phyloP scores from a whole-genome alignment of 2,113 vertebrate genomes.

The human (Homo sapiens) region DNA sequence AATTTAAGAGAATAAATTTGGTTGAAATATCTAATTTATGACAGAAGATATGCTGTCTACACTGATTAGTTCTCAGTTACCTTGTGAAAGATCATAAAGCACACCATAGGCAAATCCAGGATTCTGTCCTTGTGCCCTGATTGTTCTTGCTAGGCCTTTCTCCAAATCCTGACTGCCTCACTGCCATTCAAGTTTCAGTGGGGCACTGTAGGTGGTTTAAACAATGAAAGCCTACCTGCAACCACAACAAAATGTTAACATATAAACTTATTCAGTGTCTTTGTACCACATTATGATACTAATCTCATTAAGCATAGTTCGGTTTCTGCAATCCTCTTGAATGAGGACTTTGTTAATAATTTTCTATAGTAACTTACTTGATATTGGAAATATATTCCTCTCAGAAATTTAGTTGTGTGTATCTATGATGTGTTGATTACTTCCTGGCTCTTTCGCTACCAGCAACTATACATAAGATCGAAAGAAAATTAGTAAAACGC shows the following conservation, averaged over 20 bases:
- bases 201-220: neutral
- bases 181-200: neutral
- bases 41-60: neutral
- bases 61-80: neutral
- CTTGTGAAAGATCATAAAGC: neutral
- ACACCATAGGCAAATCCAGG: neutral
- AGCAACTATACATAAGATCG: neutral
- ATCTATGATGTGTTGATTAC: conserved; percentile 41
- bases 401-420: conserved; percentile 47
- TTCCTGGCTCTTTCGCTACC: neutral
- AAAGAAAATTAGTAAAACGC: conserved; percentile 8
- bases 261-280: neutral
- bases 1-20: neutral
- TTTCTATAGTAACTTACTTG: conserved; percentile 60
- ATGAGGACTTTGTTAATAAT: conserved; percentile 48
- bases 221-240: neutral
- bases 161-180: neutral
- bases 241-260: neutral
- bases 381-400: conserved; percentile 40
- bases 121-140: neutral
- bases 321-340: conserved; percentile 47
- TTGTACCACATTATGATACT: neutral
- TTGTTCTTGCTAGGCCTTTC: neutral
- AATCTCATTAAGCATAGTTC: neutral
- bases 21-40: neutral